Evolutionary conservation across 92 coral and sea anemone genomes (phyloP).

Genomic region (Blastomussa wellsi): DNA sequence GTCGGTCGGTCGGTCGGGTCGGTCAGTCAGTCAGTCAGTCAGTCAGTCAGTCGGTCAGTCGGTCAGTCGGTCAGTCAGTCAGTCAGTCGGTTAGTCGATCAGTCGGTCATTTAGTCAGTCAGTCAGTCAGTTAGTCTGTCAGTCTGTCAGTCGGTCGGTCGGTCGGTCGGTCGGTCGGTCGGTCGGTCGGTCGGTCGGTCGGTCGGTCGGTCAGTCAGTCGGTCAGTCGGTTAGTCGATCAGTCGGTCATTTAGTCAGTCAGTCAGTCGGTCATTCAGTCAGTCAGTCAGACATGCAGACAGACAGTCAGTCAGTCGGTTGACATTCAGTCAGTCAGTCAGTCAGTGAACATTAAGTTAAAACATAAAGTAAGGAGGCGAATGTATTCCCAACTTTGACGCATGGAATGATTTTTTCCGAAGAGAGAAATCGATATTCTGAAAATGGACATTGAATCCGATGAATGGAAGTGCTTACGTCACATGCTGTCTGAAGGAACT

Average conservation of each 20-base stretch:
- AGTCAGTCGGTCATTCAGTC: neutral
- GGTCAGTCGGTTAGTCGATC: neutral
- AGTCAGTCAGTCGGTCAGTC: neutral
- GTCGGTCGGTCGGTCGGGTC: neutral
- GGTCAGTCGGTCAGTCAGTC: neutral
- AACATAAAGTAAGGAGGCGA: neutral
- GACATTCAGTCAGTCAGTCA: neutral
- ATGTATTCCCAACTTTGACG: neutral
- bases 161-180: too few species aligned
- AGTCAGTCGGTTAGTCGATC: neutral
- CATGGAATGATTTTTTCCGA: neutral
- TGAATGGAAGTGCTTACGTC: constrained; percentile 89
- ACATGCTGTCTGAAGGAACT: constrained; percentile 86
- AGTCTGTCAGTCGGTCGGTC: too few species aligned
- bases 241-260: neutral
- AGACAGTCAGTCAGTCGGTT: neutral
- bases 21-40: neutral
- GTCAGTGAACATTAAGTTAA: neutral
- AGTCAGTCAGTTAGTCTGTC: too few species aligned
- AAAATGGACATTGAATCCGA: constrained; percentile 93
- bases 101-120: too few species aligned
- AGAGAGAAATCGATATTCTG: constrained; percentile 76
- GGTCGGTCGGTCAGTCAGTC: neutral
- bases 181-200: too few species aligned
- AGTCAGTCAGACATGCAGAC: too few species aligned